phyloP scores from a whole-genome alignment of 2,797 vertebrate genomes.

The Lagorchestes hirsutus region DNA sequence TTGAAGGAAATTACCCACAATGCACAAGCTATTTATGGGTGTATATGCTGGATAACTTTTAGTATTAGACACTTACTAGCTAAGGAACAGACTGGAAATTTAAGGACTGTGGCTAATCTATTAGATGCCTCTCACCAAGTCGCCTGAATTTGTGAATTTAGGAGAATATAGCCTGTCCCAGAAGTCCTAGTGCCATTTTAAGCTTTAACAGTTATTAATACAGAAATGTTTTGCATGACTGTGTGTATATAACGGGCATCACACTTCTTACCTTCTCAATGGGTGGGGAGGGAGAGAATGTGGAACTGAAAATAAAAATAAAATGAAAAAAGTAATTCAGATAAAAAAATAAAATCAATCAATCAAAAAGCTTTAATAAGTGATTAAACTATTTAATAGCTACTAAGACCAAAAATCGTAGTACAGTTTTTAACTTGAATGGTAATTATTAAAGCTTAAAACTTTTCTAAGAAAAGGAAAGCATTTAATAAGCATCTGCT shows the following conservation, averaged over 20 bases:
- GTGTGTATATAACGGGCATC: background rate
- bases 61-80: background rate
- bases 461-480: background rate
- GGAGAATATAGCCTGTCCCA: background rate
- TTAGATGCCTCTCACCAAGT: background rate
- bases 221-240: background rate
- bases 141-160: constrained; percentile 40
- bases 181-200: background rate
- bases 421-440: background rate
- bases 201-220: background rate
- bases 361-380: background rate
- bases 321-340: background rate
- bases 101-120: background rate
- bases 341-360: background rate
- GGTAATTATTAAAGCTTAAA: background rate
- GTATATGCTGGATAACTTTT: constrained; percentile 22
- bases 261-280: background rate
- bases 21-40: background rate
- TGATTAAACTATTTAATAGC: background rate
- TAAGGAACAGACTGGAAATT: constrained; percentile 26
- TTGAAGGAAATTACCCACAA: background rate
- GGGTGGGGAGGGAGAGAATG: background rate
- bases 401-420: background rate
- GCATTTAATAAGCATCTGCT: background rate
- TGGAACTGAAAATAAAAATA: constrained; percentile 3